Evolutionary conservation across 2,113 vertebrate species (phyloP).

Genomic region (Greenwoodochromis staneri): DNA sequence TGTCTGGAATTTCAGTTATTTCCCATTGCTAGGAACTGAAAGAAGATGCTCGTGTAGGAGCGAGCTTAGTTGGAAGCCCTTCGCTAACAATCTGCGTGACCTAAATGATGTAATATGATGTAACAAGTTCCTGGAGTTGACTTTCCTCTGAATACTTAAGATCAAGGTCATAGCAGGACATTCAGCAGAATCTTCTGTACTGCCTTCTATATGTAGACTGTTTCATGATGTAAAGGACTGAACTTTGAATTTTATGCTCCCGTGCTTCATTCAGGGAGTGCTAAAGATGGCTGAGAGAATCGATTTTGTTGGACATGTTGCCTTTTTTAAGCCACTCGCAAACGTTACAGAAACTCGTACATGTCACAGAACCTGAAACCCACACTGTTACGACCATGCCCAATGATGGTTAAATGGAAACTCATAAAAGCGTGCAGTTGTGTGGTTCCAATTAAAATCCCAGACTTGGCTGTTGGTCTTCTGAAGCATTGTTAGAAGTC

Average conservation of each 20-base stretch:
- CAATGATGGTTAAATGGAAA: neutral
- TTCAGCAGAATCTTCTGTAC: neutral
- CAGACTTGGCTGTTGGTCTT: neutral
- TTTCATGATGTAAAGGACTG: neutral
- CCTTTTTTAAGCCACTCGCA: neutral
- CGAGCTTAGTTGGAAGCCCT: neutral
- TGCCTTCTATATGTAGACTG: neutral
- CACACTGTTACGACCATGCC: neutral
- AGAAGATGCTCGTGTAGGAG: neutral
- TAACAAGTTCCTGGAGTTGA: neutral
- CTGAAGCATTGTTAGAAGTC: neutral
- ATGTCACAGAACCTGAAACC: neutral
- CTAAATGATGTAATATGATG: neutral
- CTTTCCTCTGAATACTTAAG: neutral
- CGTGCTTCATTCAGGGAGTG: neutral
- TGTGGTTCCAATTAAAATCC: neutral
- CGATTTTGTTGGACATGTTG: neutral
- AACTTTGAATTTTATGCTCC: neutral
- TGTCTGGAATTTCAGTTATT: constrained; percentile 59
- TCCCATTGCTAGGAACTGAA: neutral
- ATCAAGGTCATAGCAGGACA: constrained; percentile 13
- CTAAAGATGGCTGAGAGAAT: neutral
- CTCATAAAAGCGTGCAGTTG: neutral
- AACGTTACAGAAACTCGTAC: neutral
- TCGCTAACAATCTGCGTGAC: neutral